Evolutionary conservation across 2,888 invertebrate species (phyloP).

Genomic region (Aporophyla nigra): DNA sequence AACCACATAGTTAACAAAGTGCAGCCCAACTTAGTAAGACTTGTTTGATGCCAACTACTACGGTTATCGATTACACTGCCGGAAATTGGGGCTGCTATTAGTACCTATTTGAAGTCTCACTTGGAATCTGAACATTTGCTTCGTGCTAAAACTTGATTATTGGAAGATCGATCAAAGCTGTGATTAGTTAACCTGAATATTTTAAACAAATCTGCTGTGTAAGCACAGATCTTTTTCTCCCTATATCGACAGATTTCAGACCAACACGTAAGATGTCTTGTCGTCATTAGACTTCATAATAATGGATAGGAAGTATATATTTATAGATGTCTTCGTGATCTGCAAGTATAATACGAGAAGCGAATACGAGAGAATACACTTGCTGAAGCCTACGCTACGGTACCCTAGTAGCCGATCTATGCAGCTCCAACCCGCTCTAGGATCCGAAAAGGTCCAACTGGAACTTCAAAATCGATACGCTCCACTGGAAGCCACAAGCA

Average conservation of each 20-base stretch:
- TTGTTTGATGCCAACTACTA: constrained; percentile 46
- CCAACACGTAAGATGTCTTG: no score
- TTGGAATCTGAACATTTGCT: neutral
- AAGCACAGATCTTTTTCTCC: no score
- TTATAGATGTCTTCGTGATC: no score
- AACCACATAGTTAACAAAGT: constrained; percentile 54
- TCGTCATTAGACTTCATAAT: no score
- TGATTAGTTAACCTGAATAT: neutral
- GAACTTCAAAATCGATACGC: neutral
- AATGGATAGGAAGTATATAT: no score
- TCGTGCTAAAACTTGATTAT: neutral
- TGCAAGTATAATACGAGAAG: no score
- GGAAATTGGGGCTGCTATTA: constrained; percentile 25
- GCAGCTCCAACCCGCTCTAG: neutral
- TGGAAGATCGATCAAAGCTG: neutral
- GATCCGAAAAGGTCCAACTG: neutral
- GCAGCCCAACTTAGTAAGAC: constrained; percentile 42
- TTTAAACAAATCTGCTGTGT: neutral
- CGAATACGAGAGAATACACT: no score
- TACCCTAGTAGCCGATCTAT: neutral
- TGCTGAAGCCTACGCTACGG: no score
- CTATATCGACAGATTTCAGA: neutral
- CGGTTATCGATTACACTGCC: constrained; percentile 43
- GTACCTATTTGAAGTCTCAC: constrained; percentile 21
- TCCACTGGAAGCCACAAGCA: neutral